Percentiles rank a stretch among this genome's conserved stretches.
phyloP scores from a whole-genome alignment of 2,888 invertebrate species.

The Patella caerulea region DNA sequence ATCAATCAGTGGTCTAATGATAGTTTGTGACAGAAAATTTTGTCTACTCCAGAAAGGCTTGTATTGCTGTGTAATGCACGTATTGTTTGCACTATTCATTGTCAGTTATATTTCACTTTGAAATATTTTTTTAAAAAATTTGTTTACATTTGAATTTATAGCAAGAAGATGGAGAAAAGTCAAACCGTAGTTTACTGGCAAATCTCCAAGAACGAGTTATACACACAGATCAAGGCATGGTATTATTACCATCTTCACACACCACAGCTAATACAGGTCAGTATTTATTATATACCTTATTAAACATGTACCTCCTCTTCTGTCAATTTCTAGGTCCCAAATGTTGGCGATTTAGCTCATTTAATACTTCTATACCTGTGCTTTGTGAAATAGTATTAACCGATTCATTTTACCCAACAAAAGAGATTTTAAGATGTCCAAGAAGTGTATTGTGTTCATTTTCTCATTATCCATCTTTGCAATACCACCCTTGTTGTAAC shows the following conservation, averaged over 20 bases:
- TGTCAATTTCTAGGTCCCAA: no score
- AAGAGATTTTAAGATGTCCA: no score
- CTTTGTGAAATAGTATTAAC: no score
- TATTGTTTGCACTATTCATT: background rate
- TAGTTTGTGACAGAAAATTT: no score
- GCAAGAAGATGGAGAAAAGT: conserved; percentile 37
- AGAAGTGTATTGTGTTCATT: no score
- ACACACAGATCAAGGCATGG: conserved; percentile 68
- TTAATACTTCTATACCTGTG: no score
- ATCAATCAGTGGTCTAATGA: no score
- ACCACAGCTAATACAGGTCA: conserved; percentile 61
- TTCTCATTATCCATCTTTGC: no score
- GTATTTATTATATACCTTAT: background rate
- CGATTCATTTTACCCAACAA: no score
- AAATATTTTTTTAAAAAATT: background rate
- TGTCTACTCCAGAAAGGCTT: background rate
- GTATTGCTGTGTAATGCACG: background rate
- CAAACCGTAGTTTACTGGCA: conserved; percentile 57
- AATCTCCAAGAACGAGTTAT: conserved; percentile 70
- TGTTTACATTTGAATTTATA: conserved; percentile 14
- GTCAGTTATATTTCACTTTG: background rate
- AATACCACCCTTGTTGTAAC: no score
- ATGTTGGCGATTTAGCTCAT: no score
- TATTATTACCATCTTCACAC: conserved; percentile 59
- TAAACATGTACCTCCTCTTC: no score